Conservation (phyloP, 2,113 vertebrate genomes). For the Eolophus roseicapilla region DNA sequence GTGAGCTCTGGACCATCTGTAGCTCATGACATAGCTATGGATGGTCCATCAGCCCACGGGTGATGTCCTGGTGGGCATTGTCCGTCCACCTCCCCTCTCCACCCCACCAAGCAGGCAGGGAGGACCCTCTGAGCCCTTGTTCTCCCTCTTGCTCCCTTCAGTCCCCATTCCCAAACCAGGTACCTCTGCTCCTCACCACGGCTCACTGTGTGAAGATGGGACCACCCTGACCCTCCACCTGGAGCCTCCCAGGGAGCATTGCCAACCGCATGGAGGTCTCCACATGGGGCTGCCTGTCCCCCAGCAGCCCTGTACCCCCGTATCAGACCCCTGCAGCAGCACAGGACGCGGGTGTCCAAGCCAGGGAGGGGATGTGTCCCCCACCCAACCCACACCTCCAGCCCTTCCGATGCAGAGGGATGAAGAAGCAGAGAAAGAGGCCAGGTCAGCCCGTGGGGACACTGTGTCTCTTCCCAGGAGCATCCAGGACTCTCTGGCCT, state of each 20-base stretch:
- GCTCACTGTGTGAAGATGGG: fast-evolving
- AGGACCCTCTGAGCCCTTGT: background rate
- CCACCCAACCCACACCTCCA: background rate
- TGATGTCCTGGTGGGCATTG: background rate
- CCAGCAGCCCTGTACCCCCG: background rate
- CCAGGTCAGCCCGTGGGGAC: background rate
- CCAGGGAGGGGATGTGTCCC: background rate
- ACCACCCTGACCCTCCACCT: background rate
- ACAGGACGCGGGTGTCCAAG: background rate
- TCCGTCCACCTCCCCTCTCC: background rate
- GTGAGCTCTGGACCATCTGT: background rate
- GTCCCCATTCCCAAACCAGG: background rate
- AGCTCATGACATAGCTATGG: background rate
- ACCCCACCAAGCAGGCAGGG: background rate
- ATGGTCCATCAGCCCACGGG: background rate
- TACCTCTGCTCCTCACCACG: background rate
- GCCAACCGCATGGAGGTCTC: background rate
- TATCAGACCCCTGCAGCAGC: fast-evolving
- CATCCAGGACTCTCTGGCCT: background rate
- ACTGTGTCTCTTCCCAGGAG: background rate
- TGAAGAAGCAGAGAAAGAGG: background rate
- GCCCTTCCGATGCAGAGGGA: background rate
- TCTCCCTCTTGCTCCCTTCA: background rate
- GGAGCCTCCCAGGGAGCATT: background rate
- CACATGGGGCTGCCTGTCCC: fast-evolving